Base-by-base conservation (phyloP, 2,797 vertebrate species). In the Sebastes diaconus region DNA sequence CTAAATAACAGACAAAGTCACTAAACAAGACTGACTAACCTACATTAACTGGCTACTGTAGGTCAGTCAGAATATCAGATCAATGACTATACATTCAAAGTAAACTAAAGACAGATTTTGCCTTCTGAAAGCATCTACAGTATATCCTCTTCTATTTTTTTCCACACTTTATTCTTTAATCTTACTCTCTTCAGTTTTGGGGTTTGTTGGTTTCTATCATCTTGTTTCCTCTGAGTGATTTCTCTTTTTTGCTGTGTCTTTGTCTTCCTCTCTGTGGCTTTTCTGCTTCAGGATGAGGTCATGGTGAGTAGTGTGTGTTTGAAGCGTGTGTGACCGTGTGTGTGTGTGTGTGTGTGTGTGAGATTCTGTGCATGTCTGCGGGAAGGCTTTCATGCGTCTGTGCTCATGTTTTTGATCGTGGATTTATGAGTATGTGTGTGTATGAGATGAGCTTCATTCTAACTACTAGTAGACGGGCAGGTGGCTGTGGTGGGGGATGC, bases 271-370 rank as follows among this genome's bases (percentile, higher is more conserved):
- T 85, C 86, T 95, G 95, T 94, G 96, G 94, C 92, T 95, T 93
- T 94, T 96, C 94, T 96, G 94, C 94, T 84, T 60, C 96, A 99
- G 98, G 98, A 99, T 97, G 98, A 99, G 95, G 98, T 98, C 95
- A 98, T 99, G 98, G 98, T 99, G 95, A 99, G 98, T 99, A 94
- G 92, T 84, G 70, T 57, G 50, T 83, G 74, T 75, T 50, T 50
- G 42, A 50, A 50, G 78, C 84, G 73, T 65, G 66, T 73, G 59
- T 39, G 83, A 65, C 78, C 50, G 60, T 72, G 60, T 54, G 65
- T 27, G 65, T 60, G 65, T 42, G 68, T 52, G 58, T 57, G 55
- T 57, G 22, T 57, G 55, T 55, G 22, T 13, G 61, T 60, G 55
- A 54, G 66, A 24, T 32, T 79, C 68, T 68, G 50, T 71, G 75